phyloP scores from a whole-genome alignment of 2,113 vertebrate genomes.

The Nycticebus coucang region DNA sequence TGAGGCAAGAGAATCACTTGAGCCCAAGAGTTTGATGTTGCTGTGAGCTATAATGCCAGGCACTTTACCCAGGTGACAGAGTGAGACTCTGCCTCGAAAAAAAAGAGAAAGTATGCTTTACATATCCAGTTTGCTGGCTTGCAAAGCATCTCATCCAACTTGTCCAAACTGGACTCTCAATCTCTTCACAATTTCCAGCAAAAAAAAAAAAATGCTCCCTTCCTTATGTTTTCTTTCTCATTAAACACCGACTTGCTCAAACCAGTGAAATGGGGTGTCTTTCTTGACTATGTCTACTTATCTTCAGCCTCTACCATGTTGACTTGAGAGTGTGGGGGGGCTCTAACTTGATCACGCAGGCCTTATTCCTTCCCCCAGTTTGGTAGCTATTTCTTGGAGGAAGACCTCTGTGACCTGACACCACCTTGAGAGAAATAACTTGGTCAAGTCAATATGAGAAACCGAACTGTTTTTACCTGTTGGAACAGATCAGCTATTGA shows the following conservation, averaged over 20 bases:
- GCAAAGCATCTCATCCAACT: not conserved
- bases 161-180: not conserved
- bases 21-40: too few relatives aligned
- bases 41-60: too few relatives aligned
- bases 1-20: too few relatives aligned
- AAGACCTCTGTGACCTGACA: not conserved
- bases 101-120: not conserved
- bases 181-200: not conserved
- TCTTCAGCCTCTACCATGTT: not conserved
- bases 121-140: not conserved
- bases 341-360: not conserved
- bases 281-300: not conserved
- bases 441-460: not conserved
- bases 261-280: not conserved
- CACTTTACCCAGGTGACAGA: too few relatives aligned
- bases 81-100: too few relatives aligned
- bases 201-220: not conserved
- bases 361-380: not conserved
- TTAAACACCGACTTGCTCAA: not conserved
- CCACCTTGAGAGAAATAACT: not conserved
- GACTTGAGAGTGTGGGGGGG: not conserved
- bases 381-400: not conserved
- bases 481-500: not conserved
- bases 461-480: not conserved
- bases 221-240: not conserved